Conservation (phyloP, 2,797 vertebrate genomes). For the Danio jaintianensis region DNA sequence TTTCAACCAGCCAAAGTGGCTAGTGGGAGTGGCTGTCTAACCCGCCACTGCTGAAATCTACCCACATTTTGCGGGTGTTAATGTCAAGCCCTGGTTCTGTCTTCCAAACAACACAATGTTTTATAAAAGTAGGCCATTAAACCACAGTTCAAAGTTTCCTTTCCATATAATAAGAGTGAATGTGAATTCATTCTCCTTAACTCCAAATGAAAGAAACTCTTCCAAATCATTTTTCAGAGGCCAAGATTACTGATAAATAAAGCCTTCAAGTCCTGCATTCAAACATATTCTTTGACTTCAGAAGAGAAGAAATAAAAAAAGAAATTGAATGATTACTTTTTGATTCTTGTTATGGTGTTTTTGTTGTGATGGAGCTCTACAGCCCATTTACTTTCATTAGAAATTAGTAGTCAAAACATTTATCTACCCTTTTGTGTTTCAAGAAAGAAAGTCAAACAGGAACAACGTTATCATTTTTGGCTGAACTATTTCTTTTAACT, state of each 20-base stretch:
- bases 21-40: no score
- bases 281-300: neutral
- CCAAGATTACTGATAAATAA: neutral
- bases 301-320: neutral
- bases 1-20: no score
- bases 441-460: neutral
- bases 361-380: neutral
- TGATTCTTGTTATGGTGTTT: conserved; percentile 2
- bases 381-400: neutral
- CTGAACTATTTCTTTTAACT: neutral
- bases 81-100: no score
- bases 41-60: no score
- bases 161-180: neutral
- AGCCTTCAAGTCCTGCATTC: conserved; percentile 1
- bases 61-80: no score
- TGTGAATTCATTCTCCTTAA: neutral
- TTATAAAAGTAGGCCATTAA: neutral
- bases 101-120: neutral
- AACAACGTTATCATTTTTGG: neutral
- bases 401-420: neutral
- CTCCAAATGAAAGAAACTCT: neutral
- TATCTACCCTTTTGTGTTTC: neutral
- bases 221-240: neutral
- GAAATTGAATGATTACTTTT: neutral
- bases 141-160: neutral